A percentile compares a stretch with the other conserved stretches of the same genome.
These are phyloP conservation scores for Sphaerophoria taeniata DNA, from an alignment of 2,888 invertebrate species.

Conservation along the genomic window DNA sequence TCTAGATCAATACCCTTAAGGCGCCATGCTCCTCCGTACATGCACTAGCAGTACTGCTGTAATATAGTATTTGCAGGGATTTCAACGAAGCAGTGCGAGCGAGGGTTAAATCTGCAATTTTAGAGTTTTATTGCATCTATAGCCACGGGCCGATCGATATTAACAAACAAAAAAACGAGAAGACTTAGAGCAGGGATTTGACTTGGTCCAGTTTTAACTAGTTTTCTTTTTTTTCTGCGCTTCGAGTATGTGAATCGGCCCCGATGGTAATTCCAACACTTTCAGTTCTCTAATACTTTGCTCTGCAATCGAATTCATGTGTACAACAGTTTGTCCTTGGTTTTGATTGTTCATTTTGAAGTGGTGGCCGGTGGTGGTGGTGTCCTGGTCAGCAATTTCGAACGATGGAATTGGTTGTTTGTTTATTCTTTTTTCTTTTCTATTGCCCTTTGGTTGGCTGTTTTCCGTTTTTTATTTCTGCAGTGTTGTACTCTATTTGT, in stretches of 20 bases:
- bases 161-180: background rate
- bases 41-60: background rate
- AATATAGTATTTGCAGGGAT: background rate
- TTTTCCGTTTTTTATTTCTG: background rate
- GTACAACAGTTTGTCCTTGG: conserved; percentile 31
- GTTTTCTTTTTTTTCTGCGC: too few relatives aligned
- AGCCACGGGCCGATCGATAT: conserved; percentile 30
- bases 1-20: conserved; percentile 25
- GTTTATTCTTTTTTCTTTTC: conserved; percentile 2
- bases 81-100: background rate
- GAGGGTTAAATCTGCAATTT: conserved; percentile 37
- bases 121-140: conserved; percentile 39
- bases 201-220: conserved; percentile 25
- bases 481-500: conserved; percentile 16
- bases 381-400: conserved; percentile 27
- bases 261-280: conserved; percentile 39
- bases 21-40: background rate
- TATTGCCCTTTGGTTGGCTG: conserved; percentile 9
- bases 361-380: background rate
- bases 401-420: conserved; percentile 27
- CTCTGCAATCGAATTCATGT: conserved; percentile 20
- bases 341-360: conserved; percentile 33
- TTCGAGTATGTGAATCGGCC: background rate
- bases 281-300: background rate
- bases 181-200: background rate